Evolutionary conservation across 1,140 invertebrate genomes (phyloP).

Genomic region (Aphelenchoides besseyi): DNA sequence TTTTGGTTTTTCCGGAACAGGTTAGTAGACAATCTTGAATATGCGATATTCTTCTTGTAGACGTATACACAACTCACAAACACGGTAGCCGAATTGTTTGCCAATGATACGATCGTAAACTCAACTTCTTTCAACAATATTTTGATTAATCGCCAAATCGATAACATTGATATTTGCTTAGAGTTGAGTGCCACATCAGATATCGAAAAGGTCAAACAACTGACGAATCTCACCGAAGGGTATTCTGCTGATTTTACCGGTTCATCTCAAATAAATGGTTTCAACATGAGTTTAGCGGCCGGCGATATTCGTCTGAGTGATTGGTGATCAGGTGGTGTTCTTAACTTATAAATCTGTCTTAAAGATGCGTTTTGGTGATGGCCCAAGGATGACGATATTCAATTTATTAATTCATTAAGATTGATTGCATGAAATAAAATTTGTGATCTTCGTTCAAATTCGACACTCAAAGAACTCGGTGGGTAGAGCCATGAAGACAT

Average conservation of each 20-base stretch:
- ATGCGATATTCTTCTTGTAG: too few relatives aligned
- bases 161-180: background rate
- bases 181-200: constrained; percentile 7
- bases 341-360: too few relatives aligned
- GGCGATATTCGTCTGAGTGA: background rate
- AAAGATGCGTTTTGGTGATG: too few relatives aligned
- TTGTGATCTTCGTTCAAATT: too few relatives aligned
- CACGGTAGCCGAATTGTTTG: background rate
- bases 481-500: background rate
- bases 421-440: too few relatives aligned
- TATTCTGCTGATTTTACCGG: constrained; percentile 2
- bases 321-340: background rate
- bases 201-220: background rate
- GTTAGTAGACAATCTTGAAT: background rate
- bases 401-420: background rate
- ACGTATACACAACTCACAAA: too few relatives aligned
- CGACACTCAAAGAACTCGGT: background rate
- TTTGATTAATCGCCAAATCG: background rate
- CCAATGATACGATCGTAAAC: background rate
- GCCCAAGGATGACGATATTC: background rate
- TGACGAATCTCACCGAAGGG: constrained; percentile 6
- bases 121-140: background rate
- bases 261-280: background rate
- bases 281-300: background rate
- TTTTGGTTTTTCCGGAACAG: constrained; percentile 8